Conservation (phyloP, 1,140 invertebrate species). For the Bacillus rossius region DNA sequence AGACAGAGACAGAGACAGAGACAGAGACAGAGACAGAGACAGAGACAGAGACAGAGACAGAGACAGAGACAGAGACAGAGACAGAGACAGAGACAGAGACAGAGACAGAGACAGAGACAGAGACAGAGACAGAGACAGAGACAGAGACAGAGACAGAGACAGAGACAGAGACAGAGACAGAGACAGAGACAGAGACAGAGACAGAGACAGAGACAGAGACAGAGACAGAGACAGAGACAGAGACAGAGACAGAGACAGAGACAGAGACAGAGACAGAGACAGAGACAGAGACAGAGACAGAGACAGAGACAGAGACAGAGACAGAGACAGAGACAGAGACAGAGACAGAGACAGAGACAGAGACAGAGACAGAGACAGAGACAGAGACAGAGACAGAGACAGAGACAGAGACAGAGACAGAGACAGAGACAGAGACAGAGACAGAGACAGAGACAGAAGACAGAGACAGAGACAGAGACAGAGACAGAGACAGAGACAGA, state of each 20-base stretch:
- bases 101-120: slow-evolving; percentile 11
- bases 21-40: not conserved
- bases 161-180: slow-evolving; percentile 5
- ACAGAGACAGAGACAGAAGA: slow-evolving; percentile 14
- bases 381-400: not conserved
- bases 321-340: slow-evolving; percentile 4
- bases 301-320: slow-evolving; percentile 8
- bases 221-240: not conserved
- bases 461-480: slow-evolving; percentile 12
- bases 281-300: slow-evolving; percentile 2
- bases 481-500: slow-evolving; percentile 13
- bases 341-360: not conserved
- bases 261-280: slow-evolving; percentile 2
- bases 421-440: slow-evolving; percentile 15
- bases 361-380: not conserved
- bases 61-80: not conserved
- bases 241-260: slow-evolving; percentile 3
- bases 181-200: slow-evolving; percentile 9
- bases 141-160: slow-evolving; percentile 8
- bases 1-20: not conserved
- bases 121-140: slow-evolving; percentile 8
- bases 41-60: slow-evolving; percentile 1
- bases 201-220: slow-evolving; percentile 9
- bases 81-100: slow-evolving; percentile 1
- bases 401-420: slow-evolving; percentile 1